Evolutionary conservation across 2,888 invertebrate species (phyloP), one percentile per base, ranked within the genome.

Genomic region (Reticulitermes lucifugus): DNA sequence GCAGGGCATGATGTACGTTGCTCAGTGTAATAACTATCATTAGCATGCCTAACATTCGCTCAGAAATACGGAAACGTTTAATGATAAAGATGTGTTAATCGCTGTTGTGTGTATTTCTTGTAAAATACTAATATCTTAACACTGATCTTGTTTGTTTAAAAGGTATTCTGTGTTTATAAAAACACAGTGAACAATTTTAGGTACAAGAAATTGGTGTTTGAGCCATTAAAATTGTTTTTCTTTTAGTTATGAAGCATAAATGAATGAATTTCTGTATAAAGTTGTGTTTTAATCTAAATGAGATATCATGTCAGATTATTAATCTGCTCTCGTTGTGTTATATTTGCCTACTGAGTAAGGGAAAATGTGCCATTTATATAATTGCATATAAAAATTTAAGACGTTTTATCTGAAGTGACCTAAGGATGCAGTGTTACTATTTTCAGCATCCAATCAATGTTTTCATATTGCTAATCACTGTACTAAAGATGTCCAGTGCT

Each of bases 91-190:
- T 71, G 84, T 83, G 51, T 83, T 75, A 83, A 75, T 83, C 25
- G 73, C 81, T 35, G 77, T 84, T 81, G 43, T 73, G 46, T 75
- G 71, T 81, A 73, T 81, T 84, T 81, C 60, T 55, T 84, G 73
- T 85, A 82, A 29, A 25, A 77, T 79, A 84, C 60, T 43, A 77
- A 65, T 80, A 60, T 59, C 59, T 79, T 79, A 80, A 25, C 35
- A 22, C 71, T 25, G 35, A 65, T 84, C 41, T 82, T 82, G 25
- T 71, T 85, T 81, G 73, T 73, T 85, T 82, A n/a, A 71, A 43
- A 85, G 43, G 65, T 55, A 41, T 75, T 21, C 25, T 70, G 43
- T 84, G 71, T 79, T 77, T 46, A 51, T 73, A 77, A 77, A 43
- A 60, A 29, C 65, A 46, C 60, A 77, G 60, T 29, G 71, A 83